Percentiles rank a stretch among this genome's conserved stretches.
phyloP scores from a whole-genome alignment of 1,140 invertebrate genomes.

The Rhopalosiphum maidis region DNA sequence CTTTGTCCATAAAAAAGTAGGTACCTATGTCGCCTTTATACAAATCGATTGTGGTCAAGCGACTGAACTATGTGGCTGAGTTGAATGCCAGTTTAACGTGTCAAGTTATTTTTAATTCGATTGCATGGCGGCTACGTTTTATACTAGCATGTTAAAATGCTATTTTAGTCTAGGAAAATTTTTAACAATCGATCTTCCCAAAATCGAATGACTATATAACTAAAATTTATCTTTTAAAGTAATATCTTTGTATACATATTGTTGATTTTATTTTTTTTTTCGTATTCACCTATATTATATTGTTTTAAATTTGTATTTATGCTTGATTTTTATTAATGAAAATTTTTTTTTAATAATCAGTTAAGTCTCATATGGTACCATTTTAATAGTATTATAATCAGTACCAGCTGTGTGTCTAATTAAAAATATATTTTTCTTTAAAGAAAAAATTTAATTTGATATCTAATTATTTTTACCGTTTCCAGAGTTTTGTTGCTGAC shows the following conservation, averaged over 20 bases:
- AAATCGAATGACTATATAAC: not conserved
- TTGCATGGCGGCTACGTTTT: not conserved
- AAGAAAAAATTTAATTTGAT: not conserved
- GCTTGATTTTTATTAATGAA: not conserved
- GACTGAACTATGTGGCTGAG: not conserved
- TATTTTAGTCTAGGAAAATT: not conserved
- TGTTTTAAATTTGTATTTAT: not conserved
- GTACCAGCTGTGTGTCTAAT: not conserved
- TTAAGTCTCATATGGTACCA: too few relatives aligned
- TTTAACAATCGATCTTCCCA: not conserved
- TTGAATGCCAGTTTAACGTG: not conserved
- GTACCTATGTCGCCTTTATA: not conserved
- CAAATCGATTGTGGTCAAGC: not conserved
- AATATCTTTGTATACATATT: not conserved
- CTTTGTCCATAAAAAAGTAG: not conserved
- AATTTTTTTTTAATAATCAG: not conserved
- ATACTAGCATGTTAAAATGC: slow-evolving; percentile 6
- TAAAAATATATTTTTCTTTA: not conserved
- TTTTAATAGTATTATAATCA: not conserved
- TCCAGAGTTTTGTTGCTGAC: slow-evolving; percentile 24
- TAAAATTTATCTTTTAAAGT: not conserved
- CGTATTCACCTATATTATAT: not conserved
- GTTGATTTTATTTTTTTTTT: not conserved
- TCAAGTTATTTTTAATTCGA: not conserved
- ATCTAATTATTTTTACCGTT: not conserved